Percentiles rank a stretch among this genome's conserved stretches.
Evolutionary conservation across 2,888 invertebrate genomes (phyloP).

Genomic region (Pelosia muscerda): DNA sequence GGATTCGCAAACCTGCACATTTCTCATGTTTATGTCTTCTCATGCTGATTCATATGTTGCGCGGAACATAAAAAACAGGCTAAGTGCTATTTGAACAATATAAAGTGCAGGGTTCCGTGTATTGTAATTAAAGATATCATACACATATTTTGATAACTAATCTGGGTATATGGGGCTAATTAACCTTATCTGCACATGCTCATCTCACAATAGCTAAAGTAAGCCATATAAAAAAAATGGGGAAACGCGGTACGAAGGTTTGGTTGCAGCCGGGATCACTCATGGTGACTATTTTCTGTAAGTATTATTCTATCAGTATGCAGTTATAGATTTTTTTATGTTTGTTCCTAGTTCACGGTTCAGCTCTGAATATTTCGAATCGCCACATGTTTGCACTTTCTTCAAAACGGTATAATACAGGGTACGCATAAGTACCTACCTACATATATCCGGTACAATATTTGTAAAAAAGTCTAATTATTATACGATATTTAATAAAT

Average conservation of each 20-base stretch:
- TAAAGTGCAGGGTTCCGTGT: background rate
- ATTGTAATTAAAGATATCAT: background rate
- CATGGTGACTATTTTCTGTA: background rate
- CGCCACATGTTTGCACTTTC: background rate
- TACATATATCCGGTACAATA: too few species aligned
- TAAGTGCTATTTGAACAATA: background rate
- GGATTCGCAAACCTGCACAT: conserved; percentile 20
- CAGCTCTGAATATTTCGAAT: background rate
- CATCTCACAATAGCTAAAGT: background rate
- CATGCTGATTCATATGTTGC: conserved; percentile 22
- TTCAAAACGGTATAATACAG: background rate
- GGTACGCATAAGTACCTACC: too few species aligned
- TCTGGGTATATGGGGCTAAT: background rate
- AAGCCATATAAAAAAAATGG: background rate
- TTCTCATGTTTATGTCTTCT: conserved; percentile 19
- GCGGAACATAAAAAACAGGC: background rate
- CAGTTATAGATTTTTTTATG: too few species aligned
- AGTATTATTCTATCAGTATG: too few species aligned
- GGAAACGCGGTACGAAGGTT: background rate
- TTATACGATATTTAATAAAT: too few species aligned
- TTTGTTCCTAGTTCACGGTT: background rate
- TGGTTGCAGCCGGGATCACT: background rate
- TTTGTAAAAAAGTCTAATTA: too few species aligned
- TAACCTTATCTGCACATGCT: background rate
- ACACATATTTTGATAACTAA: background rate